phyloP scores from a whole-genome alignment of 2,113 vertebrate genomes.

The Sinocyclocheilus anshuiensis region DNA sequence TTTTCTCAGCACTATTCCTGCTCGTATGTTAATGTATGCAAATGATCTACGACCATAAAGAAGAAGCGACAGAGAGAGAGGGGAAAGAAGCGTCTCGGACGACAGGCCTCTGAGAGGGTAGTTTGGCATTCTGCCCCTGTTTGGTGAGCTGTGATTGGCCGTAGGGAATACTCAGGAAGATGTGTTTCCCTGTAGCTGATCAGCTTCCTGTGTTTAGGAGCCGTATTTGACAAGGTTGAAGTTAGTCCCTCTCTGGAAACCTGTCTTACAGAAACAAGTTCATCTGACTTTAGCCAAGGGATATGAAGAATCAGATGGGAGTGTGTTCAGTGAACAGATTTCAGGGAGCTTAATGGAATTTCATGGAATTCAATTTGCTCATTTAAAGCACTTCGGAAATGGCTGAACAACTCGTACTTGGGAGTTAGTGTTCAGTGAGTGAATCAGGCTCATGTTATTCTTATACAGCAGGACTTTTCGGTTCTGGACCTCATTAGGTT shows the following conservation, averaged over 20 bases:
- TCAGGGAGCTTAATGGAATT: neutral
- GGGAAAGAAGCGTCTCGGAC: neutral
- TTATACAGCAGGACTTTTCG: neutral
- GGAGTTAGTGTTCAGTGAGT: neutral
- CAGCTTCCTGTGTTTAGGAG: slow-evolving; percentile 29
- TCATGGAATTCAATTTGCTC: neutral
- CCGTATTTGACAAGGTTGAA: slow-evolving; percentile 46
- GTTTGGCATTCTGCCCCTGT: slow-evolving; percentile 52
- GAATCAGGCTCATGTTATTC: neutral
- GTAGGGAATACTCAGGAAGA: slow-evolving; percentile 23
- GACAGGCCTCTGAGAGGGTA: neutral
- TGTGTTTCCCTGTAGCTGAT: slow-evolving; percentile 44
- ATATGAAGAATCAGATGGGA: neutral
- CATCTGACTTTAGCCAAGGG: slow-evolving; percentile 9
- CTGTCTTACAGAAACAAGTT: slow-evolving; percentile 7
- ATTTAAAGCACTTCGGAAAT: neutral
- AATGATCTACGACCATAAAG: neutral
- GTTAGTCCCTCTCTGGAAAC: slow-evolving; percentile 31
- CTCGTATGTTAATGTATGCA: slow-evolving; percentile 2
- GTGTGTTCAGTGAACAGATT: neutral
- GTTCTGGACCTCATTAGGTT: neutral
- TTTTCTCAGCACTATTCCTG: neutral
- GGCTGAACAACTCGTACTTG: neutral
- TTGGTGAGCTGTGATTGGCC: slow-evolving; percentile 40
- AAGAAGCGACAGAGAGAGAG: neutral